These are phyloP conservation scores for Strigops habroptila DNA, from an alignment of 2,113 vertebrate genomes.

Conservation along the genomic window DNA sequence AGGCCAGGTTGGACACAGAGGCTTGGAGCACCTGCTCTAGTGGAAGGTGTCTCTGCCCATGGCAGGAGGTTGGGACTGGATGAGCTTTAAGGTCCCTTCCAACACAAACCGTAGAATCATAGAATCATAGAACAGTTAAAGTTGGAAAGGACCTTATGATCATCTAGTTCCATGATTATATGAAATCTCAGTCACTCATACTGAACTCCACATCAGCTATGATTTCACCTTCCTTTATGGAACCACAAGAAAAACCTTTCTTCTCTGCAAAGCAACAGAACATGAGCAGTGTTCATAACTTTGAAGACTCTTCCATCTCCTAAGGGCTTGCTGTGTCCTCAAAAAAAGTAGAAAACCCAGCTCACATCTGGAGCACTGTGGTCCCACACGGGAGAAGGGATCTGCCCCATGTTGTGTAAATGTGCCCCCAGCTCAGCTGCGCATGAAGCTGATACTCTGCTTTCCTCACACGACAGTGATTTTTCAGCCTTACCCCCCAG, in stretches of 20 bases:
- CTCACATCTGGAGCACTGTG: not conserved
- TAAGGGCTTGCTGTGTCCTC: fast-evolving
- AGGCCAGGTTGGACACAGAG: not conserved
- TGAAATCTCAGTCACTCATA: not conserved
- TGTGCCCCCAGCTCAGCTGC: not conserved
- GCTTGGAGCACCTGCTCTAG: not conserved
- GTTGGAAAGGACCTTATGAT: not conserved
- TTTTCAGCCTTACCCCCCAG: not conserved
- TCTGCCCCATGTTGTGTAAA: fast-evolving
- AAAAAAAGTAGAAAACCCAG: not conserved
- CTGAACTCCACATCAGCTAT: not conserved
- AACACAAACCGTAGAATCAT: not conserved
- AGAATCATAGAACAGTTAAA: not conserved
- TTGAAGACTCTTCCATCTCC: fast-evolving
- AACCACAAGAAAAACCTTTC: not conserved
- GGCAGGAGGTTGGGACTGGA: not conserved
- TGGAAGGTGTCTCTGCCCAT: not conserved
- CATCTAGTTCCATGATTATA: not conserved
- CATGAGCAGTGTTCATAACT: fast-evolving
- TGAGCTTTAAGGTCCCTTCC: not conserved
- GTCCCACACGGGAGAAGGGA: not conserved
- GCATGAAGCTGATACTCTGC: fast-evolving
- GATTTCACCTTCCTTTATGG: not conserved
- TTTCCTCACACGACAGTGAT: not conserved
- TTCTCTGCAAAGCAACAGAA: not conserved